Base-by-base conservation (phyloP, 1,140 invertebrate genomes). In the Ips nitidus region DNA sequence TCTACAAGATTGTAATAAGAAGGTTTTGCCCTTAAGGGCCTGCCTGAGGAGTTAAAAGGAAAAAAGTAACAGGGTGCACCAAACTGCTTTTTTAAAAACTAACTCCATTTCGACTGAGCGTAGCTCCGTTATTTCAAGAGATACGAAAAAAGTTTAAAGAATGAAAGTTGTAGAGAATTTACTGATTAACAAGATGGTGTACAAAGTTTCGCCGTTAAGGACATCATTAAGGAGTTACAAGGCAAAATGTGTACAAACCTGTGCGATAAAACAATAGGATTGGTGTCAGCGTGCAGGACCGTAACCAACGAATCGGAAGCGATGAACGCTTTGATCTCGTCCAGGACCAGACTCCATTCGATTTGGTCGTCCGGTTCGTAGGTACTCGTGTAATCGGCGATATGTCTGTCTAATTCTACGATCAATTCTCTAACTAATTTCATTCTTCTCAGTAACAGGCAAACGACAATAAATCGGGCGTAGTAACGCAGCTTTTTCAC, bases 401-500 rank as follows among this genome's bases (percentile, higher is more conserved):
- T 92, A 81, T 94, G 92, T 77, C 91, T 91, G 75, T 95, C 92
- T 75, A 98, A 83, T 82, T 98, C 95, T 82, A 91, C 88, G 50
- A 98, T 92, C 68, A 98, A 83, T 80, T 98, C 96, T 55, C 90
- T 85, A 52, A 98, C 94, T 71, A 97, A 83, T 82, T 97, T 96
- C 88, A 97, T 94, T 80, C 94, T 94, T 82, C 96, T 97, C 55
- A 98, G 85, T 74, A 98, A 85, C 70, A 98, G 86, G 83, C 95
- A 97, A 8, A 98, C 96, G 39, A 98, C 95, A 76, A 98, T 98
- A 81, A 97, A 99, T 59, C 97, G 86, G 37, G 96, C 96, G 82
- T 98, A 98, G 79, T 97, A 99, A 58, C 97, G 86, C 37, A 98
- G 83, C 82, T 98, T 98, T 82, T 99, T 99, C 53, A 99, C 94